Percentiles rank a stretch among this genome's conserved stretches.
Evolutionary conservation across 2,888 invertebrate genomes (phyloP).

Genomic region (Agrilus cyanescens): DNA sequence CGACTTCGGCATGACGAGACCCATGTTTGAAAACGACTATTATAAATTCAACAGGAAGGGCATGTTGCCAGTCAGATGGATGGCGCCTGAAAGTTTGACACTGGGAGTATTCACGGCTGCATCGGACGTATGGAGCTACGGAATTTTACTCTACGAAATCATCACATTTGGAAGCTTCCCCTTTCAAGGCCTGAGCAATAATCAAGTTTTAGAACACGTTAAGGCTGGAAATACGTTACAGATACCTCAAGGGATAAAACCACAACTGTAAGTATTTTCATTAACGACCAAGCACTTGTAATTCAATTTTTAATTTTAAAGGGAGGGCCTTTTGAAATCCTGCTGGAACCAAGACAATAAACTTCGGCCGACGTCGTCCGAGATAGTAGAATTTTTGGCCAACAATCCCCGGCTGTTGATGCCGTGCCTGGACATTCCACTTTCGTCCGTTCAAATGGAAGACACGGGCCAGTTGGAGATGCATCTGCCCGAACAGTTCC

Average conservation of each 20-base stretch:
- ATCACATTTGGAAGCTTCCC: slow-evolving; percentile 87
- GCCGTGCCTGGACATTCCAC: slow-evolving; percentile 68
- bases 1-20: slow-evolving; percentile 88
- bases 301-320: slow-evolving; percentile 30
- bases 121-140: slow-evolving; percentile 86
- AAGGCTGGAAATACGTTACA: slow-evolving; percentile 61
- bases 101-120: slow-evolving; percentile 74
- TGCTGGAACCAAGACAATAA: slow-evolving; percentile 67
- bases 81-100: slow-evolving; percentile 80
- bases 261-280: slow-evolving; percentile 58
- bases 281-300: too few relatives aligned
- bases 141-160: slow-evolving; percentile 76
- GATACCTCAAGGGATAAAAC: slow-evolving; percentile 66
- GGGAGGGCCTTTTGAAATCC: slow-evolving; percentile 60
- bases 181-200: slow-evolving; percentile 77
- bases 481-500: slow-evolving; percentile 33
- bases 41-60: slow-evolving; percentile 80
- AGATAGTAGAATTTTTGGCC: slow-evolving; percentile 70
- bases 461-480: slow-evolving; percentile 49
- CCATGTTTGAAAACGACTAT: slow-evolving; percentile 79
- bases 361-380: slow-evolving; percentile 62
- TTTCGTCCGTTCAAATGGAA: slow-evolving; percentile 61
- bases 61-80: slow-evolving; percentile 84
- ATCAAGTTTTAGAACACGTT: slow-evolving; percentile 70
- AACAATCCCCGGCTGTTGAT: slow-evolving; percentile 63